phyloP scores from a whole-genome alignment of 2,113 vertebrate genomes.

The Boleophthalmus pectinirostris region DNA sequence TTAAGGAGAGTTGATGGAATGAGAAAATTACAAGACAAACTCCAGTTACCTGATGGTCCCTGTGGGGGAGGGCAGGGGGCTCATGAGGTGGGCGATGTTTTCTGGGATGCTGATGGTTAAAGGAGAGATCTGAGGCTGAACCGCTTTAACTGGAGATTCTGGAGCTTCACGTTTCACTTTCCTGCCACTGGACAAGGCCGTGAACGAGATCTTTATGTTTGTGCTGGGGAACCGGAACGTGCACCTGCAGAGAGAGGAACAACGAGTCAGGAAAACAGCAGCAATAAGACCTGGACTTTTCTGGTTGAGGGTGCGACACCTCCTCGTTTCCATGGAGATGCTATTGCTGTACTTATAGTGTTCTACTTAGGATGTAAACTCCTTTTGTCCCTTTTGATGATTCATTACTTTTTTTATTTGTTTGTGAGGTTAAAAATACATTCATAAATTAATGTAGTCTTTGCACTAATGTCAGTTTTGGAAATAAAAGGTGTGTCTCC shows the following conservation, averaged over 20 bases:
- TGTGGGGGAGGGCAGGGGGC: slow-evolving; percentile 94
- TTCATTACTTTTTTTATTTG: too few relatives aligned
- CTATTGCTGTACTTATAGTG: too few relatives aligned
- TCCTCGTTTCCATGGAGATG: too few relatives aligned
- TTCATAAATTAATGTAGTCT: too few relatives aligned
- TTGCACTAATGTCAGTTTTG: too few relatives aligned
- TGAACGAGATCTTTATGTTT: slow-evolving; percentile 98
- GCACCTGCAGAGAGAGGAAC: slow-evolving; percentile 80
- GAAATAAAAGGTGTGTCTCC: too few relatives aligned
- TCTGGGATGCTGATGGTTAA: slow-evolving; percentile 99
- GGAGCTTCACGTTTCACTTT: slow-evolving; percentile 87
- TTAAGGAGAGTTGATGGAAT: background rate
- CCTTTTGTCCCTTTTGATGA: too few relatives aligned
- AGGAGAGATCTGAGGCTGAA: slow-evolving; percentile 93
- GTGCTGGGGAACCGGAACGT: slow-evolving; percentile 99
- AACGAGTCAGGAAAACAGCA: background rate
- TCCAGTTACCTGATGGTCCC: slow-evolving; percentile 92
- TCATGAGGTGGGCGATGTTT: slow-evolving; percentile 95
- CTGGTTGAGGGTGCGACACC: too few relatives aligned
- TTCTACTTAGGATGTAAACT: background rate
- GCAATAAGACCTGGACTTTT: background rate
- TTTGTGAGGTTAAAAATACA: too few relatives aligned
- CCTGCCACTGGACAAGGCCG: slow-evolving; percentile 88
- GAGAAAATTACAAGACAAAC: background rate
- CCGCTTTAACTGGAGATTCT: slow-evolving; percentile 89